Conservation (phyloP, 30 jellyfish, hydroid and myxozoan species). For the Aurelia sp. region DNA sequence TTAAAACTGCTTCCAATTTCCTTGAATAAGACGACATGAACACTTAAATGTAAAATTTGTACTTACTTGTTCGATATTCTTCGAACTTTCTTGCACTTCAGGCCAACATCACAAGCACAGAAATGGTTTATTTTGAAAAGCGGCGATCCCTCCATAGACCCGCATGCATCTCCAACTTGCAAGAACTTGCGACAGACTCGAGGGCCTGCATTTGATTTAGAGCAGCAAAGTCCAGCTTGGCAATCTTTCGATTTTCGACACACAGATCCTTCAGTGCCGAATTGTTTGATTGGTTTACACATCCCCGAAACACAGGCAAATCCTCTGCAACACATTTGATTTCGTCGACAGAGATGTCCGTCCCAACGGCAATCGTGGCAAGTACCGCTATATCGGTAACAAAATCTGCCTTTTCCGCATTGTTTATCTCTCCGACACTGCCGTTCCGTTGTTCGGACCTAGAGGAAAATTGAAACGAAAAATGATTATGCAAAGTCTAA, state of each 20-base stretch:
- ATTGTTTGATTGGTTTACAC: slow-evolving; percentile 62
- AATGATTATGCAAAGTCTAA: too few relatives aligned
- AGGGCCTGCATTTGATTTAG: slow-evolving; percentile 71
- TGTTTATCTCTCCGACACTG: slow-evolving; percentile 93
- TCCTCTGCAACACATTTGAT: slow-evolving; percentile 97
- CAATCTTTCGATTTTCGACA: slow-evolving; percentile 91
- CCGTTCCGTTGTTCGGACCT: slow-evolving; percentile 21
- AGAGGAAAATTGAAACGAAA: neutral
- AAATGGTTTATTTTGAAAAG: slow-evolving; percentile 37
- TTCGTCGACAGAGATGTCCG: slow-evolving; percentile 87
- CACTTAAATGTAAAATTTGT: neutral
- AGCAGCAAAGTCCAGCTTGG: slow-evolving; percentile 91
- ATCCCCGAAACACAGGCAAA: slow-evolving; percentile 85
- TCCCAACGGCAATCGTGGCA: slow-evolving; percentile 87
- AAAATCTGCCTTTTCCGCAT: slow-evolving; percentile 77
- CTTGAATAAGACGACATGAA: neutral
- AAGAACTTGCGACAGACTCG: slow-evolving; percentile 69
- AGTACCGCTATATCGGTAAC: slow-evolving; percentile 70
- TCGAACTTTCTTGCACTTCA: slow-evolving; percentile 77
- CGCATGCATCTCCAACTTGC: slow-evolving; percentile 85
- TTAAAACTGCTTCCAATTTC: neutral
- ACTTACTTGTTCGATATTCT: slow-evolving; percentile 46
- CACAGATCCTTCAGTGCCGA: slow-evolving; percentile 71
- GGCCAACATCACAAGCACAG: slow-evolving; percentile 86
- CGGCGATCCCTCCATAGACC: slow-evolving; percentile 53